Evolutionary conservation across 2,888 invertebrate species (phyloP).

Genomic region (Nomada goodeniana): DNA sequence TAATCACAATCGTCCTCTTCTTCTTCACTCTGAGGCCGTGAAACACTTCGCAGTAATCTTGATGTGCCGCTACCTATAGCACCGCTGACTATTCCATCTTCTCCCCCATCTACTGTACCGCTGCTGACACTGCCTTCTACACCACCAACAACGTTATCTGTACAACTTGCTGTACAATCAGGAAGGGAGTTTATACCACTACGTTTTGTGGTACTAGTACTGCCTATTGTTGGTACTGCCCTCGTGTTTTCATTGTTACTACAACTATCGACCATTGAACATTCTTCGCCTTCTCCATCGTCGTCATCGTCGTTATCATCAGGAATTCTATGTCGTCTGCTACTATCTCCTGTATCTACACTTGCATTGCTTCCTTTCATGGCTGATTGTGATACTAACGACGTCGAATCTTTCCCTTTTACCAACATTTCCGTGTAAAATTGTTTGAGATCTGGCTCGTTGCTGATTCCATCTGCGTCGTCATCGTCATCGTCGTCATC

Average conservation of each 20-base stretch:
- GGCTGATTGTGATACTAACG: slow-evolving; percentile 57
- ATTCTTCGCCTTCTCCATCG: slow-evolving; percentile 67
- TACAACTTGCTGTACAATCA: slow-evolving; percentile 29
- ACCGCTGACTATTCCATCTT: slow-evolving; percentile 72
- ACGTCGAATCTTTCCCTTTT: slow-evolving; percentile 71
- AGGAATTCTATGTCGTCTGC: slow-evolving; percentile 60
- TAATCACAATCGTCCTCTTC: slow-evolving; percentile 94
- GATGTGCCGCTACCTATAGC: slow-evolving; percentile 81
- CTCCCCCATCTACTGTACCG: slow-evolving; percentile 64
- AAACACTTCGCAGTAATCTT: slow-evolving; percentile 85
- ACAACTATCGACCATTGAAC: slow-evolving; percentile 58
- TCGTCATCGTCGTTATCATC: slow-evolving; percentile 75
- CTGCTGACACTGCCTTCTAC: slow-evolving; percentile 52
- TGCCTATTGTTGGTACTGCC: slow-evolving; percentile 32
- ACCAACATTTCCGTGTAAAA: slow-evolving; percentile 83
- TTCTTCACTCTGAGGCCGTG: slow-evolving; percentile 91
- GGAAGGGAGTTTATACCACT: slow-evolving; percentile 42
- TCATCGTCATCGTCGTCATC: slow-evolving; percentile 82
- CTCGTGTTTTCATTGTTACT: slow-evolving; percentile 55
- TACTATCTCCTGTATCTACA: slow-evolving; percentile 39
- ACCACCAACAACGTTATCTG: slow-evolving; percentile 42
- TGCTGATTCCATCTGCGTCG: slow-evolving; percentile 76
- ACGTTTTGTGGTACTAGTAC: slow-evolving; percentile 41
- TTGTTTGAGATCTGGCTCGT: slow-evolving; percentile 80
- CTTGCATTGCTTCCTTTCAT: slow-evolving; percentile 52